A percentile compares a stretch with the other conserved stretches of the same genome.
These are phyloP conservation scores for Channallabes apus DNA, from an alignment of 2,797 vertebrate species.

Conservation along the genomic window DNA sequence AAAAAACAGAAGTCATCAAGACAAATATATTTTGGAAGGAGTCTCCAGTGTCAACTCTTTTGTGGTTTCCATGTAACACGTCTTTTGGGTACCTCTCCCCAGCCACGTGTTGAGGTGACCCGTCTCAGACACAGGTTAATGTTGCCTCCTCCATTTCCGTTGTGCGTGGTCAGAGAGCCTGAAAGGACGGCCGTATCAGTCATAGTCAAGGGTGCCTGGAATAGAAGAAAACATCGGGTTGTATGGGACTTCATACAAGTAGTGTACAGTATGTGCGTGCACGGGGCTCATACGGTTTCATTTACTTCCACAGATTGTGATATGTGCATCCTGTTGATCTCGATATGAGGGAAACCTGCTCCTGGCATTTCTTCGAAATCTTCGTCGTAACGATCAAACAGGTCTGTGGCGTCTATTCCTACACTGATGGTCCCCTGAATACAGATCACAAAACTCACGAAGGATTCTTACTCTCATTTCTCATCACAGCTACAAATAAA, in stretches of 20 bases:
- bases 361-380: constrained; percentile 92
- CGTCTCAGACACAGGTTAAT: constrained; percentile 88
- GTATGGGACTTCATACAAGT: not conserved
- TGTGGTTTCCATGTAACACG: not conserved
- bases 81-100: constrained; percentile 84
- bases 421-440: constrained; percentile 94
- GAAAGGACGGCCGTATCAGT: constrained; percentile 93
- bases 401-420: constrained; percentile 94
- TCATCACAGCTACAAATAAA: too few relatives aligned
- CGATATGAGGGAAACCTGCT: constrained; percentile 90
- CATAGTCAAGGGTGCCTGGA: constrained; percentile 90
- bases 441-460: not conserved
- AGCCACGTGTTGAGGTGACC: constrained; percentile 90
- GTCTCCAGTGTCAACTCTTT: not conserved
- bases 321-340: constrained; percentile 99
- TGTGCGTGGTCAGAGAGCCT: constrained; percentile 94
- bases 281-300: constrained; percentile 14
- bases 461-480: not conserved
- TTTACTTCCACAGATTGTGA: constrained; percentile 97
- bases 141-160: constrained; percentile 92
- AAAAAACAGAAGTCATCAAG: not conserved
- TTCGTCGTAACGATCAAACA: constrained; percentile 97
- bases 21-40: not conserved
- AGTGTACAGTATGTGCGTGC: not conserved
- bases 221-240: constrained; percentile 26